Conservation (phyloP, 2,797 vertebrate species). For the Cossypha caffra region DNA sequence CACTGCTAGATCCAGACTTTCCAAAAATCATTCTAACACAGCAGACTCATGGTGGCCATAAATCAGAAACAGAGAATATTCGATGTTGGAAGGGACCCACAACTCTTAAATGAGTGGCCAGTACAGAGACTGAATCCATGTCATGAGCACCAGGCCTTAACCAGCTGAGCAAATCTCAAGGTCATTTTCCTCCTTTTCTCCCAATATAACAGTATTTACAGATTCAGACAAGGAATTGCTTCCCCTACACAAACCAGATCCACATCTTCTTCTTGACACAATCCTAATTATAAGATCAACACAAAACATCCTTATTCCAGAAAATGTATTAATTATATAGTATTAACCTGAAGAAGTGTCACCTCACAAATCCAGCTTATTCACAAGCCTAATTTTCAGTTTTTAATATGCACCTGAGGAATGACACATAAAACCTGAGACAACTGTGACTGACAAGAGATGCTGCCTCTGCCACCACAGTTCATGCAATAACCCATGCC, state of each 20-base stretch:
- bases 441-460: slow-evolving; percentile 31
- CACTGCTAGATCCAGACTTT: neutral
- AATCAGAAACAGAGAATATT: neutral
- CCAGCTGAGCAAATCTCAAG: neutral
- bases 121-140: accelerated
- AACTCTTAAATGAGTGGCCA: neutral
- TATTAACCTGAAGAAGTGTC: neutral
- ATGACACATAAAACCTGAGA: neutral
- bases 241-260: neutral
- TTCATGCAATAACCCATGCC: slow-evolving; percentile 18
- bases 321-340: neutral
- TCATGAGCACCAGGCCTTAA: neutral
- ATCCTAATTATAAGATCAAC: neutral
- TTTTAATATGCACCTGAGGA: slow-evolving; percentile 30
- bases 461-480: neutral
- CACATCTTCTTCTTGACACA: neutral
- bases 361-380: neutral
- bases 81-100: neutral
- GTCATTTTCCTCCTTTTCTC: neutral
- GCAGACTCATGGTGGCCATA: neutral
- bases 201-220: neutral
- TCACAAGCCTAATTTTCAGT: slow-evolving; percentile 15
- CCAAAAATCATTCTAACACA: neutral
- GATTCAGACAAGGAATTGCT: neutral
- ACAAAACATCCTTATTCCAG: neutral